Evolutionary conservation across 2,797 vertebrate genomes (phyloP).

Genomic region (Xenops minutus): DNA sequence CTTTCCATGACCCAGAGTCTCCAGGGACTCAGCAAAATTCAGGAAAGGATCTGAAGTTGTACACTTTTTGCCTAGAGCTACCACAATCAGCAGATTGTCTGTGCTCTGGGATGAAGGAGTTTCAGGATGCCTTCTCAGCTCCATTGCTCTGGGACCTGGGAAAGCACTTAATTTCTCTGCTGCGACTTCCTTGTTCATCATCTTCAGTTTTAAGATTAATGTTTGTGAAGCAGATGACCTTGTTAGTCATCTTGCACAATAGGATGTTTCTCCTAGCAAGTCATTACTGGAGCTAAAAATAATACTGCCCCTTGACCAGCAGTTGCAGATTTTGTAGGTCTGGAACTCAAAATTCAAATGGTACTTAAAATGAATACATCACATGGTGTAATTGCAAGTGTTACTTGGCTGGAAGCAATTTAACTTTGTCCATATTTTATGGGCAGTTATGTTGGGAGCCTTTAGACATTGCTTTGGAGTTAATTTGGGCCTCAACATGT

Average conservation of each 20-base stretch:
- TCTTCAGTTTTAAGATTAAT: neutral
- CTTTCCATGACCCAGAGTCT: neutral
- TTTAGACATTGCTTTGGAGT: neutral
- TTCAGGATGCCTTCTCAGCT: neutral
- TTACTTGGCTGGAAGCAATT: neutral
- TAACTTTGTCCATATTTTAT: neutral
- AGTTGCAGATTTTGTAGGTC: neutral
- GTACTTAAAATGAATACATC: neutral
- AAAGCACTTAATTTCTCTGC: neutral
- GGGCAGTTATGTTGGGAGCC: neutral
- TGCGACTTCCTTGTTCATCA: neutral
- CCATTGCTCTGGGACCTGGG: neutral
- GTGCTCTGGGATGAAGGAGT: neutral
- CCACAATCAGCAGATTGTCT: neutral
- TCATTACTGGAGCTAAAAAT: neutral
- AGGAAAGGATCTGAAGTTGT: neutral
- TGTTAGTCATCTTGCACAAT: fast-evolving
- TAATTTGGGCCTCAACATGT: neutral
- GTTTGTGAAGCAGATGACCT: neutral
- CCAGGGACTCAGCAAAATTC: neutral
- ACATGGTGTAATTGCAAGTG: neutral
- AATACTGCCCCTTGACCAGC: neutral
- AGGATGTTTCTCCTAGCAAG: neutral
- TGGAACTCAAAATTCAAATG: neutral
- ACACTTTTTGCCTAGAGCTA: neutral